Conservation (phyloP, 2,113 vertebrate genomes). For the Bagarius yarrelli region DNA sequence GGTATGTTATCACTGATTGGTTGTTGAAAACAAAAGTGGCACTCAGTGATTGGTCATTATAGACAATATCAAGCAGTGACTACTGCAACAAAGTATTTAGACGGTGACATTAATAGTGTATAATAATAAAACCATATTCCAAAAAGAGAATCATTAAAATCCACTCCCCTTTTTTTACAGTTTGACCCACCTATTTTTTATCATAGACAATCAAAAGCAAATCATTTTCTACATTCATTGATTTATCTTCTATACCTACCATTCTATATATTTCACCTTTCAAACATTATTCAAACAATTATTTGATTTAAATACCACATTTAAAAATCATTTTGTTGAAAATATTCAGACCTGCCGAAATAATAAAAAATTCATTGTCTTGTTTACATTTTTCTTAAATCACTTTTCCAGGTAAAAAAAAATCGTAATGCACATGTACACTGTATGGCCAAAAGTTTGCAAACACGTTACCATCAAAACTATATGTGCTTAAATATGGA, state of each 20-base stretch:
- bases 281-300: too few relatives aligned
- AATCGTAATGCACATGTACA: neutral
- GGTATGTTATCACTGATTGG: neutral
- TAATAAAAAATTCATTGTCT: neutral
- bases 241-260: too few relatives aligned
- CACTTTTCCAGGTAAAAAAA: neutral
- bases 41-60: neutral
- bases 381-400: neutral
- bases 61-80: neutral
- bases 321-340: neutral
- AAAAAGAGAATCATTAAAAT: neutral
- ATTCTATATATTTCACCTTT: too few relatives aligned
- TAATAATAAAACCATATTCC: neutral
- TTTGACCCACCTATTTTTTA: too few relatives aligned
- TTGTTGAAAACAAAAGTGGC: neutral
- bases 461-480: neutral
- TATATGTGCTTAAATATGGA: too few relatives aligned
- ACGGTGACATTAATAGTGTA: neutral
- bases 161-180: neutral
- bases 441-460: neutral
- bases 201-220: neutral
- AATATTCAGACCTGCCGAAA: constrained; percentile 3
- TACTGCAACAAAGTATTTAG: neutral
- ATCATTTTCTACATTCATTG: neutral
- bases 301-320: constrained; percentile 12